phyloP scores from a whole-genome alignment of 1,140 invertebrate species.

The Metopolophium dirhodum region DNA sequence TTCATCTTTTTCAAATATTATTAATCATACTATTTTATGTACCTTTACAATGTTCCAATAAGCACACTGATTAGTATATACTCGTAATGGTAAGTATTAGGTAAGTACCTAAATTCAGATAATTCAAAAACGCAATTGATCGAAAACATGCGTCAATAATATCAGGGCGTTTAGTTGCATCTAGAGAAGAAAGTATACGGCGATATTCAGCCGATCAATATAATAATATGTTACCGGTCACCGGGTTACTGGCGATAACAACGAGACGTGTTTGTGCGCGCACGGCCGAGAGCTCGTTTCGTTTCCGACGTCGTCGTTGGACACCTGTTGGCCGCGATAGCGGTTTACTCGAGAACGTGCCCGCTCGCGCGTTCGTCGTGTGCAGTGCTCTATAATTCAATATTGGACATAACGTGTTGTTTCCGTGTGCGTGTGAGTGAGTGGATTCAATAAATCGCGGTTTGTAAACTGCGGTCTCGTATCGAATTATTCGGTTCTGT shows the following conservation, averaged over 20 bases:
- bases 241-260: background rate
- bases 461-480: background rate
- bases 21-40: no score
- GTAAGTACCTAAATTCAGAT: no score
- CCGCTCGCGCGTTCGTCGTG: background rate
- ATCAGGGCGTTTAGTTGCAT: no score
- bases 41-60: no score
- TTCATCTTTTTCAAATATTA: no score
- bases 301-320: background rate
- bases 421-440: background rate
- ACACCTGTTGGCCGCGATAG: background rate
- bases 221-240: background rate
- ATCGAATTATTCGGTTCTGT: background rate
- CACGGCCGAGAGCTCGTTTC: background rate
- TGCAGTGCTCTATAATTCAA: background rate
- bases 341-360: background rate
- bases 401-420: background rate
- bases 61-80: no score
- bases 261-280: background rate
- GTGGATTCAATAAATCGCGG: background rate
- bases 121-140: background rate
- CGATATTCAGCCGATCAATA: background rate
- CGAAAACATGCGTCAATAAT: background rate
- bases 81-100: no score
- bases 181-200: background rate